phyloP scores from a whole-genome alignment of 2,888 invertebrate genomes.

The Poecilobothrus nobilitatus region DNA sequence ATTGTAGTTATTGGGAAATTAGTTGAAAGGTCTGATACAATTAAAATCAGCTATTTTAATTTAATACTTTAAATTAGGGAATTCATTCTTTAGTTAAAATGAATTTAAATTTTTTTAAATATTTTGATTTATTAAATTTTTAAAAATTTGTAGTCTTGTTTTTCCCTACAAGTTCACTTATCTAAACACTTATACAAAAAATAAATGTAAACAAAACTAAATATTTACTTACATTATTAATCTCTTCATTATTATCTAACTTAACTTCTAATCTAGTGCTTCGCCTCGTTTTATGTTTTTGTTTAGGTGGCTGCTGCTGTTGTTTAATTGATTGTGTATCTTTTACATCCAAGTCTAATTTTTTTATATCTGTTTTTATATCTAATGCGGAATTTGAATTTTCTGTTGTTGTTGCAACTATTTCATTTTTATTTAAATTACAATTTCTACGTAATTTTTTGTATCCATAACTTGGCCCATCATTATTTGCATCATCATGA shows the following conservation, averaged over 20 bases:
- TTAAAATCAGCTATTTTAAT: too few relatives aligned
- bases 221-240: constrained; percentile 12
- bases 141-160: too few relatives aligned
- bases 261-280: constrained; percentile 14
- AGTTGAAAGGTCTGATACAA: too few relatives aligned
- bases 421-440: not conserved
- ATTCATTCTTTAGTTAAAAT: too few relatives aligned
- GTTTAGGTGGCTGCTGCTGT: not conserved
- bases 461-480: not conserved
- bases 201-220: too few relatives aligned
- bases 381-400: not conserved
- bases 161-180: too few relatives aligned
- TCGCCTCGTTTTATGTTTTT: constrained; percentile 14
- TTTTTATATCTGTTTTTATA: not conserved
- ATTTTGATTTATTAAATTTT: too few relatives aligned
- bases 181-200: too few relatives aligned
- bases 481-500: not conserved
- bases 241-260: constrained; percentile 15
- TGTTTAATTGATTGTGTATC: not conserved
- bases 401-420: not conserved
- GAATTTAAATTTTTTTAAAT: too few relatives aligned
- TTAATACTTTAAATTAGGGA: too few relatives aligned
- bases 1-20: too few relatives aligned
- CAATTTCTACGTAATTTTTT: constrained; percentile 7
- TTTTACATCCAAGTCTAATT: not conserved